A percentile compares a stretch with the other conserved stretches of the same genome.
These are phyloP conservation scores for Trichomycterus rosablanca DNA, from an alignment of 2,113 vertebrate genomes.

Conservation along the genomic window DNA sequence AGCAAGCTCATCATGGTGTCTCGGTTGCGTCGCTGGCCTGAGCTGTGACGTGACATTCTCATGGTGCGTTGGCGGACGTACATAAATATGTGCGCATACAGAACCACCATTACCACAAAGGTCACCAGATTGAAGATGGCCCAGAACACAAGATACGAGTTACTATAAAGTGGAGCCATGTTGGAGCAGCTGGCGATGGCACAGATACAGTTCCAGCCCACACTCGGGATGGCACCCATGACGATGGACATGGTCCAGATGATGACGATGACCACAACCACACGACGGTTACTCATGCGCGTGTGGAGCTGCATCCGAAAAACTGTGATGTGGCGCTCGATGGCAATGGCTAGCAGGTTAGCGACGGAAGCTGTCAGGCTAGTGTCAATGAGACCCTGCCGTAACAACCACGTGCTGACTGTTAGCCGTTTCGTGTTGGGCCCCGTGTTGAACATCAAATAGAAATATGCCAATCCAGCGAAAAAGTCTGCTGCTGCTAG, in stretches of 20 bases:
- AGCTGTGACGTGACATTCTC: constrained; percentile 97
- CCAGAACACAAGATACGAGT: constrained; percentile 98
- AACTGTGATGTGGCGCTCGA: constrained; percentile 96
- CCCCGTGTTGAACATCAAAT: constrained; percentile 99
- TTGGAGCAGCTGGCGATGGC: constrained; percentile 85
- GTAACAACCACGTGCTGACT: constrained; percentile 93
- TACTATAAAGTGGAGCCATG: constrained; percentile 97
- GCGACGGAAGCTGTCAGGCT: constrained; percentile 95
- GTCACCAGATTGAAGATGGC: constrained; percentile 97
- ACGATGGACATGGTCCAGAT: constrained; percentile 99
- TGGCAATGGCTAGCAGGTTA: constrained; percentile 93
- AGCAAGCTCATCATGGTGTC: constrained; percentile 99
- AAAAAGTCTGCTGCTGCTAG: constrained; percentile 98
- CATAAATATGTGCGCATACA: constrained; percentile 97
- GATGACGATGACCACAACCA: constrained; percentile 95
- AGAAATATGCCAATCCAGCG: constrained; percentile 97
- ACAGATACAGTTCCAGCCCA: constrained; percentile 98
- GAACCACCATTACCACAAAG: constrained; percentile 96
- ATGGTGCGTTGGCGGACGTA: constrained; percentile 98
- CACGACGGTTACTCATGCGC: constrained; percentile 94
- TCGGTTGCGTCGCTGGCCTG: constrained; percentile 88
- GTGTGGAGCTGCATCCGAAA: constrained; percentile 99
- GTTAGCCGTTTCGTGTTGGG: constrained; percentile 92
- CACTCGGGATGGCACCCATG: constrained; percentile 95
- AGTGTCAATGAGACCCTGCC: constrained; percentile 96